Conservation (phyloP, 2,797 vertebrate species). For the Lophotriccus pileatus region DNA sequence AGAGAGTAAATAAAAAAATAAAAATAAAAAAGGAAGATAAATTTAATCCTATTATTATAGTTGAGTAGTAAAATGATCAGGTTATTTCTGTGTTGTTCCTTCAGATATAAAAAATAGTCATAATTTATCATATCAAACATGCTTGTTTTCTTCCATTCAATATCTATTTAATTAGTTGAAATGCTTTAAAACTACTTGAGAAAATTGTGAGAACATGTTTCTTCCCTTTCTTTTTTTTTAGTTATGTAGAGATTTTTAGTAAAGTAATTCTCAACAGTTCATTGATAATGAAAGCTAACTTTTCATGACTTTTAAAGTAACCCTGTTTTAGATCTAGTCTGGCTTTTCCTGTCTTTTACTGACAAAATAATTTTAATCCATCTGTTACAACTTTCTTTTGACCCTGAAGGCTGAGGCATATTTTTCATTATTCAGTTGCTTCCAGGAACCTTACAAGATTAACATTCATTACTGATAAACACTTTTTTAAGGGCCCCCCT, state of each 20-base stretch:
- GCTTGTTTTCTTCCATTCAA: neutral
- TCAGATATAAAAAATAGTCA: neutral
- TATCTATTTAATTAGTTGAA: neutral
- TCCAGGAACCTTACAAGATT: slow-evolving; percentile 1
- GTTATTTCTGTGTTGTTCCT: neutral
- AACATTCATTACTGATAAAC: slow-evolving; percentile 3
- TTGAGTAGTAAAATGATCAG: neutral
- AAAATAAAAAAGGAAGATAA: neutral
- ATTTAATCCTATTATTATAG: neutral
- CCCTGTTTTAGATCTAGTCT: neutral
- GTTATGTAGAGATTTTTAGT: neutral
- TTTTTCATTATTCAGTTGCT: slow-evolving; percentile 20
- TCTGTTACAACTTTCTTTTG: slow-evolving; percentile 2
- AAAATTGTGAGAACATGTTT: neutral
- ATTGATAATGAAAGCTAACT: neutral
- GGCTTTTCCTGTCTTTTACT: neutral
- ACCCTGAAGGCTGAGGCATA: neutral
- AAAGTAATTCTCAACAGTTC: neutral
- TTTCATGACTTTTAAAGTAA: neutral
- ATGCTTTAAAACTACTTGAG: neutral
- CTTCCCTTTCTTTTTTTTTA: neutral
- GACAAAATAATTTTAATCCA: slow-evolving; percentile 29
- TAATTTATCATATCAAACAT: neutral
- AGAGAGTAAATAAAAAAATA: neutral
- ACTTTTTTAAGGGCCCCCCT: neutral